Evolutionary conservation across 1,140 invertebrate species (phyloP), one percentile per base, ranked within the genome.

Genomic region (Calephelis nemesis): DNA sequence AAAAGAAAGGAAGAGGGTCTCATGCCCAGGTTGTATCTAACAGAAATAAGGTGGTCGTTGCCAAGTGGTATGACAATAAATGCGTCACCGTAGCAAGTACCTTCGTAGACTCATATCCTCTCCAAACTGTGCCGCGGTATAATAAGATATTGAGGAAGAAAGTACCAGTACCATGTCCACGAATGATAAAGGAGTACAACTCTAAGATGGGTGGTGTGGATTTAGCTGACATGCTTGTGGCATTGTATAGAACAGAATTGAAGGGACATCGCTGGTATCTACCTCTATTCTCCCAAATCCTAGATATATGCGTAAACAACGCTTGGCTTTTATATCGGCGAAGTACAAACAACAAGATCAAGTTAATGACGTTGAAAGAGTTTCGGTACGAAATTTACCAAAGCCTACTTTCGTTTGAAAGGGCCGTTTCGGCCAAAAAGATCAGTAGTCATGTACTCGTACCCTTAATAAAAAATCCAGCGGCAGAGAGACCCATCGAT

Each of bases 41-140:
- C 58, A 58, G 62, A 70, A 69, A 69, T 48, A 77, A 74, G 49
- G 30, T 77, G 1, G 62, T 15, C 67, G 45, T 79, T 62, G 70
- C 74, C 0, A 77, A 76, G 70, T 78, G 72, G 78, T 40, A 69
- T 62, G 74, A 74, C 65, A 79, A 74, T 62, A 72, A 79, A 75
- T 66, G 69, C 15, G 71, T 75, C 39, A 71, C 70, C 54, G 66
- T 70, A 19, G 73, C 73, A 71, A 73, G 73, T 58, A 69, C 54
- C 63, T 79, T 70, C 68, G 74, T 72, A 30, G 67, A 62, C 0
- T 65, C 52, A 62, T 60, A 58, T 13, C 71, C 73, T 63, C 68
- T 71, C 58, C 47, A 45, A 65, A 62, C 52, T 63, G 70, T 76
- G 63, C 40, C 70, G 8, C 67, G 73, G 12, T 77, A 73, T 63